Conservation (phyloP, 1,140 invertebrate species). For the Neodiprion pinetum region DNA sequence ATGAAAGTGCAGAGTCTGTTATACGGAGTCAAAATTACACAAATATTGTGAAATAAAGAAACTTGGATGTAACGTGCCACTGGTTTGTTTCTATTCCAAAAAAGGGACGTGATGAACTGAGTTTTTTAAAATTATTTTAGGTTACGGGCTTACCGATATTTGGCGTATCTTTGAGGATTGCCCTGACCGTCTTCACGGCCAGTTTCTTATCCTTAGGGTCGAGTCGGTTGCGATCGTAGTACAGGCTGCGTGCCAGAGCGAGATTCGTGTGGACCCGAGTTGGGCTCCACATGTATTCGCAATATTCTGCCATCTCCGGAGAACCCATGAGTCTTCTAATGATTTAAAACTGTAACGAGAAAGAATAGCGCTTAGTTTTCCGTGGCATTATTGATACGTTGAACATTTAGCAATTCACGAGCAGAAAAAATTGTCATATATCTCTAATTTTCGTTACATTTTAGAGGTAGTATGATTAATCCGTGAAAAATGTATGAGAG, state of each 20-base stretch:
- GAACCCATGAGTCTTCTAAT: background rate
- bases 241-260: slow-evolving; percentile 44
- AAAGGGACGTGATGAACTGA: background rate
- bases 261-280: slow-evolving; percentile 39
- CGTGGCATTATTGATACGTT: too few species aligned
- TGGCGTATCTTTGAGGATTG: slow-evolving; percentile 63
- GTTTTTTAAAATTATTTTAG: slow-evolving; percentile 14
- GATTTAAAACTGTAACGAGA: background rate
- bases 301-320: slow-evolving; percentile 55
- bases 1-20: too few species aligned
- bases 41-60: too few species aligned
- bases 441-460: too few species aligned
- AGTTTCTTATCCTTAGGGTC: slow-evolving; percentile 55
- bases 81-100: background rate
- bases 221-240: slow-evolving; percentile 47
- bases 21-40: too few species aligned
- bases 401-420: too few species aligned
- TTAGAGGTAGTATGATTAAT: too few species aligned
- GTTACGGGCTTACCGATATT: slow-evolving; percentile 58
- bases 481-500: too few species aligned
- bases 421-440: too few species aligned
- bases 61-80: too few species aligned
- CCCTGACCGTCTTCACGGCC: slow-evolving; percentile 61
- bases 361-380: background rate
- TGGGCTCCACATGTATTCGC: slow-evolving; percentile 58